Conservation (phyloP, 2,113 vertebrate genomes). For the Podarcis cretensis region DNA sequence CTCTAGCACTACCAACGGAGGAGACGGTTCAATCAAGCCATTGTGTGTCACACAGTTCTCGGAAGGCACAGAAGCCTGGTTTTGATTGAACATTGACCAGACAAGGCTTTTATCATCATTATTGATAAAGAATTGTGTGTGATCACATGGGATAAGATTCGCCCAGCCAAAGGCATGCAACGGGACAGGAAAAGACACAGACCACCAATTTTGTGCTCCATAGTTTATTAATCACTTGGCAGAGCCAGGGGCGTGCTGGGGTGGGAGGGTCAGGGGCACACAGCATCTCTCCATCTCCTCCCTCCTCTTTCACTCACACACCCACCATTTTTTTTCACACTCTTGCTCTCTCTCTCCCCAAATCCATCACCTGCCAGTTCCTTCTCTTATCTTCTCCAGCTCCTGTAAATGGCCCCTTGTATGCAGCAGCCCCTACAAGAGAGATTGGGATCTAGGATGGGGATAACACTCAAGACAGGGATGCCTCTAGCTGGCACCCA, state of each 20-base stretch:
- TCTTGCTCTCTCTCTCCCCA: constrained; percentile 69
- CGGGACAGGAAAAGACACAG: background rate
- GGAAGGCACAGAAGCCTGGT: background rate
- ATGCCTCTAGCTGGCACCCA: background rate
- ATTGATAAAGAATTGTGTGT: background rate
- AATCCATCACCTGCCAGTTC: constrained; percentile 76
- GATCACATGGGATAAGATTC: background rate
- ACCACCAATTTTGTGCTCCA: constrained; percentile 61
- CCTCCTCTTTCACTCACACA: constrained; percentile 59
- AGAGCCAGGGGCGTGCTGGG: constrained; percentile 57
- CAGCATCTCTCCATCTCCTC: constrained; percentile 70
- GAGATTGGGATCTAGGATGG: background rate
- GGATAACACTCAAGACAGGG: background rate
- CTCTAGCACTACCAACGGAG: background rate
- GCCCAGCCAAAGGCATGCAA: no score
- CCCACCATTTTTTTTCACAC: constrained; percentile 35
- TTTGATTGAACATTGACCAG: background rate
- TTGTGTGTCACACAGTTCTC: background rate
- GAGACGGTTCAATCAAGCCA: background rate
- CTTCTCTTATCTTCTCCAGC: constrained; percentile 64
- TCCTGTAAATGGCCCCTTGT: constrained; percentile 45
- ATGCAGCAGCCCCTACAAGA: background rate
- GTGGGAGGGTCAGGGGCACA: constrained; percentile 56
- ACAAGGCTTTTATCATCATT: background rate
- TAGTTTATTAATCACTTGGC: constrained; percentile 78